Base-by-base conservation (phyloP, 2,797 vertebrate species). In the Gorsachius magnificus region DNA sequence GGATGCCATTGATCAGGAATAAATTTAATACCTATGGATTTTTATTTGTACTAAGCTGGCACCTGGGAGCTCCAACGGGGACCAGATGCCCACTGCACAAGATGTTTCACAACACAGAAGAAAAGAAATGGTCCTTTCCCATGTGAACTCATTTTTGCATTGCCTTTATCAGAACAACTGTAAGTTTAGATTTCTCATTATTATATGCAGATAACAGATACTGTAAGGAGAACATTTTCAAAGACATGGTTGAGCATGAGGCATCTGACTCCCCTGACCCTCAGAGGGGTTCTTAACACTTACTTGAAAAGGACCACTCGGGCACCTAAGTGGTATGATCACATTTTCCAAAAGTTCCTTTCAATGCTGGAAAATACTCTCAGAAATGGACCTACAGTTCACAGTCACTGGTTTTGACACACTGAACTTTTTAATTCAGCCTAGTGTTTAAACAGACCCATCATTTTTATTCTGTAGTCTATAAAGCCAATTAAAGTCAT, bases 401-500 rank as follows among this genome's bases (percentile, higher is more conserved):
- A 75, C 89, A 95, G 63, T 66, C 82, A 48, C 50, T 71, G 20
- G 1, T 88, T 91, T 86, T 92, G 87, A 88, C 48, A 76, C 14
- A 13, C 15, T 56, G 36, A 89, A 57, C 64, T 54, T 77, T 48
- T 90, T 2, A 80, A 71, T 79, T 79, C 61, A 87, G 35, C 41
- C 31, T 70, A 5, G 12, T 72, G n/a, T 69, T 93, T 94, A 77
- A 91, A 90, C 7, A 86, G 57, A 83, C 41, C 48, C 45, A 74
- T 92, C 38, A 65, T 51, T 96, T 96, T 94, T 93, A 90, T 88
- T 82, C 51, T 53, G 48, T 46, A 72, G 58, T 48, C 70, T 86
- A 45, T 71, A 89, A 89, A 94, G 45, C 15, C n/a, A 95, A 84
- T 89, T 95, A 84, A 93, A 92, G 41, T 72, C 85, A 89, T 91